phyloP scores from a whole-genome alignment of 2,888 invertebrate genomes.

The Lasioglossum lativentre region DNA sequence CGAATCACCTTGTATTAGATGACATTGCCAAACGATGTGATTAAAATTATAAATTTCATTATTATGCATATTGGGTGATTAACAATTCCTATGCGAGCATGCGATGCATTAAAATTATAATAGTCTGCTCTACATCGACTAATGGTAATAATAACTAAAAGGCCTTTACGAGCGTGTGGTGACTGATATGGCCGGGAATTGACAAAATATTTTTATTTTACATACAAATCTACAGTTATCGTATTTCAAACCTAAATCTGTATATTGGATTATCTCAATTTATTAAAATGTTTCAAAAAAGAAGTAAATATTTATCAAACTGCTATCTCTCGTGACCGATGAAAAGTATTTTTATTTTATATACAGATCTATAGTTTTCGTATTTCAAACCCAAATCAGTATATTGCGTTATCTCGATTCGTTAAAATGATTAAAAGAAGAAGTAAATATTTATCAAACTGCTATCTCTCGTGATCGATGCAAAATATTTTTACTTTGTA shows the following conservation, averaged over 20 bases:
- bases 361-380: background rate
- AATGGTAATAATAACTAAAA: background rate
- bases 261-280: too few species aligned
- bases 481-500: background rate
- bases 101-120: background rate
- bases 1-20: background rate
- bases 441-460: background rate
- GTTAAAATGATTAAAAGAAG: background rate
- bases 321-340: background rate
- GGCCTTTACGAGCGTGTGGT: background rate
- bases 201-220: background rate
- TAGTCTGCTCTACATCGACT: background rate
- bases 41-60: background rate
- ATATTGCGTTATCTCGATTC: too few species aligned
- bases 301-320: background rate
- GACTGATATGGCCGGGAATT: background rate
- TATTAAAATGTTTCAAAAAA: too few species aligned
- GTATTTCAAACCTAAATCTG: too few species aligned
- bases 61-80: slow-evolving; percentile 4
- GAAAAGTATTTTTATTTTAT: background rate
- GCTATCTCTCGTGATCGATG: background rate
- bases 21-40: background rate
- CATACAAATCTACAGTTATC: too few species aligned
- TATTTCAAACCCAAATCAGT: too few species aligned
- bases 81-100: background rate